Percentiles rank a stretch among this genome's conserved stretches.
Conservation (phyloP, 1,140 invertebrate genomes). For the Cephus cinctus region DNA sequence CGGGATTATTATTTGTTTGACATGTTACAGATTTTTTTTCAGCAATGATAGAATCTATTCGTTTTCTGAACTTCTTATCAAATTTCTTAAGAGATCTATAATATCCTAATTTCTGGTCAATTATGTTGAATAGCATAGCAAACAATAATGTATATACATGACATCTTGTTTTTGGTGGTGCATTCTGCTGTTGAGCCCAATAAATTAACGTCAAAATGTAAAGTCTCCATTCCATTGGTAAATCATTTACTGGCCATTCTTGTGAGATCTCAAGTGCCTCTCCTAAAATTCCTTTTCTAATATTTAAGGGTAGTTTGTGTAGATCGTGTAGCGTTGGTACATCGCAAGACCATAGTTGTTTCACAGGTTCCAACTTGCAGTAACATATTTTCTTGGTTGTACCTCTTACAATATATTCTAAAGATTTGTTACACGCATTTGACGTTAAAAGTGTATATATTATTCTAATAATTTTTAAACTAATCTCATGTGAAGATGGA, state of each 20-base stretch:
- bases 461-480: conserved; percentile 64
- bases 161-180: conserved; percentile 44
- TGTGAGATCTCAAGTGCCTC: conserved; percentile 48
- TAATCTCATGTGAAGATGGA: conserved; percentile 61
- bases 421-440: conserved; percentile 35
- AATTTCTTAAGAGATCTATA: conserved; percentile 28
- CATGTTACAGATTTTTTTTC: conserved; percentile 2
- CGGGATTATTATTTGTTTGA: conserved; percentile 7
- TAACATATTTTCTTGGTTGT: conserved; percentile 39
- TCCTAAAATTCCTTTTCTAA: conserved; percentile 50
- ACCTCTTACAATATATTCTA: conserved; percentile 45
- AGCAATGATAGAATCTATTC: conserved; percentile 3
- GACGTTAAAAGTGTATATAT: conserved; percentile 66
- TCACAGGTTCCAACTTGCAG: conserved; percentile 32
- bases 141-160: conserved; percentile 65
- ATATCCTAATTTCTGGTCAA: conserved; percentile 59
- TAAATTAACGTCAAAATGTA: conserved; percentile 65
- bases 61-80: conserved; percentile 24
- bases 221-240: conserved; percentile 64
- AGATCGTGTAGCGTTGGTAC: conserved; percentile 48
- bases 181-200: conserved; percentile 62
- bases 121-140: conserved; percentile 60
- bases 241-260: conserved; percentile 44
- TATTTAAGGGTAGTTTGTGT: conserved; percentile 22
- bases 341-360: conserved; percentile 37